A percentile compares a stretch with the other conserved stretches of the same genome.
These are phyloP conservation scores for Drosophila atripex DNA, from an alignment of 2,888 invertebrate species.

Conservation along the genomic window DNA sequence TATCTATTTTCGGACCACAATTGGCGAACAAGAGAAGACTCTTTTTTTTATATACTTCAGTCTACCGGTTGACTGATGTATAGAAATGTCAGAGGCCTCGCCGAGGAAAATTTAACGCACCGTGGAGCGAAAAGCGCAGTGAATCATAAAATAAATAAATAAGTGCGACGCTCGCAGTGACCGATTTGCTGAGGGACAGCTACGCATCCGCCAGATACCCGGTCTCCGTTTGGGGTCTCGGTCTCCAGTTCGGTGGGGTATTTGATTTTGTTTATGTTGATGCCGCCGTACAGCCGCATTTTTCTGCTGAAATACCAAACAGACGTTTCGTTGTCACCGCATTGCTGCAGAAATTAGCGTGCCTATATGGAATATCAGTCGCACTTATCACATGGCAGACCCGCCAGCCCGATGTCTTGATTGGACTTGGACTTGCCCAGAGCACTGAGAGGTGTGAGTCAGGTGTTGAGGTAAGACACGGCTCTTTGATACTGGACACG, in stretches of 20 bases:
- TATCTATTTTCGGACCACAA: slow-evolving; percentile 54
- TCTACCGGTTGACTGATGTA: slow-evolving; percentile 17
- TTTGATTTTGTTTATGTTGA: slow-evolving; percentile 26
- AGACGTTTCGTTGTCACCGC: slow-evolving; percentile 44
- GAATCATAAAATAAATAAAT: slow-evolving; percentile 53
- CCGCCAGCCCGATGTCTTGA: slow-evolving; percentile 16
- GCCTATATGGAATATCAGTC: slow-evolving; percentile 33
- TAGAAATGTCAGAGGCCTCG: slow-evolving; percentile 53
- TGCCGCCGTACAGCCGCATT: slow-evolving; percentile 34
- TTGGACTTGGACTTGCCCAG: slow-evolving; percentile 7
- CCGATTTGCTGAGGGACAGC: slow-evolving; percentile 57
- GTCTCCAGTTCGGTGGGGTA: slow-evolving; percentile 14
- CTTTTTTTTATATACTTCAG: slow-evolving; percentile 16
- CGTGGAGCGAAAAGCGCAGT: slow-evolving; percentile 27
- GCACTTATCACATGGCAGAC: slow-evolving; percentile 33
- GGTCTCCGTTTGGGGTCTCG: slow-evolving; percentile 10
- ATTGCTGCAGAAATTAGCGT: slow-evolving; percentile 49
- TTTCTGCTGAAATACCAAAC: slow-evolving; percentile 48
- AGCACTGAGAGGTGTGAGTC: slow-evolving; percentile 49
- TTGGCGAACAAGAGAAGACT: slow-evolving; percentile 51
- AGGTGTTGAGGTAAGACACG: slow-evolving; percentile 38
- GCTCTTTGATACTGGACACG: slow-evolving; percentile 36
- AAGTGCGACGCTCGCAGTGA: slow-evolving; percentile 51
- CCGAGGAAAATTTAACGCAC: slow-evolving; percentile 41
- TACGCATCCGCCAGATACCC: slow-evolving; percentile 62